Evolutionary conservation across 2,113 vertebrate species (phyloP).

Genomic region (Mormyrus lacerda): DNA sequence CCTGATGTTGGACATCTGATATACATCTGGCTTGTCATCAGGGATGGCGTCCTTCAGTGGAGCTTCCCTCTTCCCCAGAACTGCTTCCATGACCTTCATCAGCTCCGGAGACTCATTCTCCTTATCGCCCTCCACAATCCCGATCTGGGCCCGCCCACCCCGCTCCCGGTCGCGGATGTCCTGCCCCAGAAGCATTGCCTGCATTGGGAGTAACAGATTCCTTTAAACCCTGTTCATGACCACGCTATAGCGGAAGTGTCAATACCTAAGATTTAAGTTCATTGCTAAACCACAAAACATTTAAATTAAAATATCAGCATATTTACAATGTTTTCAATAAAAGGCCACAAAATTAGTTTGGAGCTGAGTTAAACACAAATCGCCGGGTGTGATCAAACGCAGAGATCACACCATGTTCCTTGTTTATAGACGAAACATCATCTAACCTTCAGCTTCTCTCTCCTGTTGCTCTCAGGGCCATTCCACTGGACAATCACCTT

Average conservation of each 20-base stretch:
- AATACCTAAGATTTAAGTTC: neutral
- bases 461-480: conserved; percentile 73
- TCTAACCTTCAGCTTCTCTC: conserved; percentile 76
- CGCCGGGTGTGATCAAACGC: neutral
- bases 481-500: conserved; percentile 88
- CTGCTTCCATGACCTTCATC: conserved; percentile 71
- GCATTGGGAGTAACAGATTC: neutral
- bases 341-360: neutral
- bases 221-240: neutral
- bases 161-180: conserved; percentile 79
- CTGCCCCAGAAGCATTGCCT: conserved; percentile 74
- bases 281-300: neutral
- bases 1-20: conserved; percentile 57
- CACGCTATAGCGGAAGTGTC: neutral
- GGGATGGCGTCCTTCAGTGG: conserved; percentile 55
- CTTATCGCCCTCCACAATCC: conserved; percentile 66
- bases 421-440: neutral
- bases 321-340: neutral
- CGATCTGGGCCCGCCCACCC: conserved; percentile 73
- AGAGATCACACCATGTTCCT: neutral
- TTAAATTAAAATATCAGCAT: neutral
- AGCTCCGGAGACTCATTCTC: conserved; percentile 65
- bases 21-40: conserved; percentile 52
- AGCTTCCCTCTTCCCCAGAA: conserved; percentile 62
- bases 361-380: neutral